Conservation (phyloP, 1,140 invertebrate species). For the Hestina assimilis region DNA sequence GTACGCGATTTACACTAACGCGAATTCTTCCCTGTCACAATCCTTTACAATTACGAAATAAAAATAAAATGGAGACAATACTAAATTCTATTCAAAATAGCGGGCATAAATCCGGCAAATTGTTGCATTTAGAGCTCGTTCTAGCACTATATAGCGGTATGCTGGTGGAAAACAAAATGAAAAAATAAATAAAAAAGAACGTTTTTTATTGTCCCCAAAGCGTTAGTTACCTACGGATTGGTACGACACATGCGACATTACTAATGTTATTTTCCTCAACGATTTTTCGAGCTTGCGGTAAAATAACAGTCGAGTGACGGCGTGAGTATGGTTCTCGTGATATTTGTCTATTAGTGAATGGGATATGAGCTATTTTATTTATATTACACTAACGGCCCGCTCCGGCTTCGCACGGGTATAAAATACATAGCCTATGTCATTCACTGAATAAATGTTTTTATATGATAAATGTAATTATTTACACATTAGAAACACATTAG, state of each 20-base stretch:
- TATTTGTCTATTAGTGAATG: too few relatives aligned
- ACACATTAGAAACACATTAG: too few relatives aligned
- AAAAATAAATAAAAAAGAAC: conserved; percentile 7
- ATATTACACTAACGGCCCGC: too few relatives aligned
- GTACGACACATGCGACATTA: conserved; percentile 29
- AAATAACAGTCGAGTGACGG: conserved; percentile 27
- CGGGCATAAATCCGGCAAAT: background rate
- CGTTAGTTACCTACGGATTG: conserved; percentile 20
- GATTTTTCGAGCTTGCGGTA: conserved; percentile 28
- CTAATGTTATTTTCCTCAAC: conserved; percentile 29
- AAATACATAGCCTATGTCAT: too few relatives aligned
- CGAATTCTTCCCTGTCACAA: conserved; percentile 2
- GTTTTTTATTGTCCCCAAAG: conserved; percentile 22
- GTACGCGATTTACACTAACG: too few relatives aligned
- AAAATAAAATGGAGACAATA: conserved; percentile 1
- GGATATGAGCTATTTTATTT: too few relatives aligned
- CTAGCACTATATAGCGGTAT: background rate
- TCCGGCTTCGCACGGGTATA: too few relatives aligned
- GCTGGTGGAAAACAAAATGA: conserved; percentile 13
- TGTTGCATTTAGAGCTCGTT: conserved; percentile 6
- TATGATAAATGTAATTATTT: too few relatives aligned
- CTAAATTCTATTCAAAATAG: conserved; percentile 8
- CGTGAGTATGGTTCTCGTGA: background rate
- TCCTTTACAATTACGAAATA: conserved; percentile 2
- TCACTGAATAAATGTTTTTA: too few relatives aligned